phyloP scores from a whole-genome alignment of 2,888 invertebrate species.

The Mellilla xanthometata region DNA sequence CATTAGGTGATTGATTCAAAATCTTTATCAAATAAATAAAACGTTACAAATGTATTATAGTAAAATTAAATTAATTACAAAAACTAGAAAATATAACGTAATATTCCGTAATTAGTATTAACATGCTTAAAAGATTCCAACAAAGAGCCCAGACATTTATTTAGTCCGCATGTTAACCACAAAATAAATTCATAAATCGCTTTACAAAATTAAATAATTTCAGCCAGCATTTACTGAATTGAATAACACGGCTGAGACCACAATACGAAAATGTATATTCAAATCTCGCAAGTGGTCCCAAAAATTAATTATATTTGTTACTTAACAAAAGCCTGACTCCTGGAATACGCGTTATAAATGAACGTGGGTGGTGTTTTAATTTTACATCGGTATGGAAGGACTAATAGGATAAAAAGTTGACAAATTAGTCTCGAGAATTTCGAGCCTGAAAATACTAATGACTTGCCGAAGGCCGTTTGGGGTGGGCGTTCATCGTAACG shows the following conservation, averaged over 20 bases:
- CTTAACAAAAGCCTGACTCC: slow-evolving; percentile 20
- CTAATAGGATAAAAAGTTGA: slow-evolving; percentile 22
- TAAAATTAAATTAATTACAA: too few relatives aligned
- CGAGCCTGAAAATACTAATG: too few relatives aligned
- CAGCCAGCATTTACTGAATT: slow-evolving; percentile 5
- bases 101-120: too few relatives aligned
- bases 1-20: too few relatives aligned
- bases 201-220: slow-evolving; percentile 8
- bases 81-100: too few relatives aligned
- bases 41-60: too few relatives aligned
- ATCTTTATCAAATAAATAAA: too few relatives aligned
- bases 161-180: too few relatives aligned
- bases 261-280: slow-evolving; percentile 19
- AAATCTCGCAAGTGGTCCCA: slow-evolving; percentile 15
- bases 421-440: slow-evolving; percentile 18
- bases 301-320: slow-evolving; percentile 26
- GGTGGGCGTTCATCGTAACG: not conserved
- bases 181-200: too few relatives aligned
- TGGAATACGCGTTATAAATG: slow-evolving; percentile 17
- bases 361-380: slow-evolving; percentile 14
- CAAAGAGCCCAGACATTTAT: too few relatives aligned
- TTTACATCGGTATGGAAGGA: slow-evolving; percentile 15
- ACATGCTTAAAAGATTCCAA: too few relatives aligned
- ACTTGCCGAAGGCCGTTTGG: not conserved
- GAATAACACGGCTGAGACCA: slow-evolving; percentile 8